A percentile compares a stretch with the other conserved stretches of the same genome.
Evolutionary conservation across 2,888 invertebrate species (phyloP).

Genomic region (Agriopis marginaria): DNA sequence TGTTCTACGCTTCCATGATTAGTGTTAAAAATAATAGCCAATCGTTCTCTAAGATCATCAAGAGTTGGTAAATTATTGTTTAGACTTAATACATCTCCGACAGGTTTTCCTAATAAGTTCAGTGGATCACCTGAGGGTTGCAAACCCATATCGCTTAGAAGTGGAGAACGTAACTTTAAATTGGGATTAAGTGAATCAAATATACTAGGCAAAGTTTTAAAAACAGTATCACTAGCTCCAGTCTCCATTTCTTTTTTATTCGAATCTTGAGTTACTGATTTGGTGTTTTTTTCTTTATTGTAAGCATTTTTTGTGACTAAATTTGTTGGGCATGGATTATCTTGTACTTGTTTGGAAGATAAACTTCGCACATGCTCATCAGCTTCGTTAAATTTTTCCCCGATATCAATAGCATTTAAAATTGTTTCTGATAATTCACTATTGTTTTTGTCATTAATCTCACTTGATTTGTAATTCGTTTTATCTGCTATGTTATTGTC

Average conservation of each 20-base stretch:
- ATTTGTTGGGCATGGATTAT: slow-evolving; percentile 26
- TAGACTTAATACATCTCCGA: slow-evolving; percentile 44
- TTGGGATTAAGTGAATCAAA: slow-evolving; percentile 34
- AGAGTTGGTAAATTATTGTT: slow-evolving; percentile 52
- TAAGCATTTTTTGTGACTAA: slow-evolving; percentile 11
- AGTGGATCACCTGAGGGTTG: slow-evolving; percentile 25
- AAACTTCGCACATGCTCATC: neutral
- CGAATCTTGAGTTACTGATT: slow-evolving; percentile 19
- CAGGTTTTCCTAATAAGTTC: slow-evolving; percentile 38
- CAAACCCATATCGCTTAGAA: slow-evolving; percentile 23
- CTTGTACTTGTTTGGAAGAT: neutral
- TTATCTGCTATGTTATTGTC: slow-evolving; percentile 5
- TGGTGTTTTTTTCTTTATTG: slow-evolving; percentile 2
- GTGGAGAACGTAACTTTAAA: slow-evolving; percentile 25
- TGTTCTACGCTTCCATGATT: slow-evolving; percentile 43
- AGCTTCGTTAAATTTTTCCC: neutral
- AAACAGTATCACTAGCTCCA: slow-evolving; percentile 61
- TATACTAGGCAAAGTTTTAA: slow-evolving; percentile 44
- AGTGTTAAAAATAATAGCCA: slow-evolving; percentile 54
- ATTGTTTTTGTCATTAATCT: neutral
- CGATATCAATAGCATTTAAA: neutral
- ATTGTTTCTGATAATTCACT: neutral
- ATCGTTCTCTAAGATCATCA: slow-evolving; percentile 53
- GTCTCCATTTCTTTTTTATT: slow-evolving; percentile 54
- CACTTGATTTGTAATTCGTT: slow-evolving; percentile 11